Evolutionary conservation across 2,113 vertebrate species (phyloP), one percentile per base, ranked within the genome.

Genomic region (Plectropomus leopardus): DNA sequence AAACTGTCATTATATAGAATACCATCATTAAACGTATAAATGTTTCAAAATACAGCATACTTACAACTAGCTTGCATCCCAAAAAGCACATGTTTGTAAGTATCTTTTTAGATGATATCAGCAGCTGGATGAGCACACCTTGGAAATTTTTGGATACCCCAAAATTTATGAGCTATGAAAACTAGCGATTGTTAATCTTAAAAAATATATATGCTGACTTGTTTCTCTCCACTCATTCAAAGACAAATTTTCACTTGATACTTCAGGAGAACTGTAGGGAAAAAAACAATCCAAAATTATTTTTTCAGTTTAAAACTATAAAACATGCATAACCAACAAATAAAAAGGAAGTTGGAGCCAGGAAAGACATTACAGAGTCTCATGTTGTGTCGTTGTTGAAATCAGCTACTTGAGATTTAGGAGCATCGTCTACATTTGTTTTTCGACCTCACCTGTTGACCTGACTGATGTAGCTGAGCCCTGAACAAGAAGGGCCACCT

Each of bases 351-450:
- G 59, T 4, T n/a, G 11, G 10, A 21, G 44, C 15, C 32, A 21
- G 13, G 2, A 32, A 50, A 7, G 0, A 59, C 72, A 60, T 15
- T 4, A 0, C 3, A 5, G 4, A 67, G 42, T 14, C 63, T 51
- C 6, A n/a, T 44, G 21, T 23, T 7, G 16, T n/a, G 3, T 21
- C n/a, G 74, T 60, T 67, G 51, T 36, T 77, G 17, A 44, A 72
- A 83, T 60, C 47, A 60, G 30, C 71, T 76, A n/a, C 50, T 81
- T 87, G n/a, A 72, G 15, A 42, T 75, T 87, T 60, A 3, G 17
- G 30, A 60, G 47, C 21, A 19, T 19, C 16, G n/a, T 54, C 45
- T 53, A 1, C 1, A 23, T 69, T 72, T 85, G 69, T 67, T 68
- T 63, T 73, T 34, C 57, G 13, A 42, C 44, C 51, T 72, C 64